Percentiles rank a stretch among this genome's conserved stretches.
Conservation (phyloP, 35 echinoderm and acorn worm species). For the Apostichopus japonicus region DNA sequence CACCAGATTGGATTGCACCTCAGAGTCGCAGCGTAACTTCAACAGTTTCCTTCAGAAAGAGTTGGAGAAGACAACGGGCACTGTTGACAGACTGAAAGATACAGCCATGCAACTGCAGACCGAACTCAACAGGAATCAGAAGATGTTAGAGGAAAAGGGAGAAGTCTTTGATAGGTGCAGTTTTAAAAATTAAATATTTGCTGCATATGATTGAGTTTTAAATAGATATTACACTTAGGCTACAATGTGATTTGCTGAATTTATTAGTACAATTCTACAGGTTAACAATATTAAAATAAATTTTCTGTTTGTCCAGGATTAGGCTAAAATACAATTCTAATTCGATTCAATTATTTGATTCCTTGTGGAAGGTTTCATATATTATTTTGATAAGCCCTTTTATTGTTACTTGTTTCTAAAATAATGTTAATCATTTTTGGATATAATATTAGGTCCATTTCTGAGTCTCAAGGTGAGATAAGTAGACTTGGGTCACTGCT, state of each 20-base stretch:
- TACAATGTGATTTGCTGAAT: too few species aligned
- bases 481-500: background rate
- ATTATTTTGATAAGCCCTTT: too few species aligned
- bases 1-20: constrained; percentile 44
- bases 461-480: constrained; percentile 19
- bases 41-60: constrained; percentile 24
- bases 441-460: constrained; percentile 22
- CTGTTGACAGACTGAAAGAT: constrained; percentile 27
- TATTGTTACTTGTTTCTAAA: background rate
- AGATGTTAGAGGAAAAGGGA: background rate
- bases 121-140: background rate
- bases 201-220: background rate
- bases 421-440: background rate
- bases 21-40: constrained; percentile 10
- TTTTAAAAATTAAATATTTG: too few species aligned
- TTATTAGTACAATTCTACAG: too few species aligned
- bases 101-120: background rate
- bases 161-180: constrained; percentile 13
- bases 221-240: background rate
- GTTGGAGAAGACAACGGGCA: background rate
- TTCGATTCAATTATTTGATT: too few species aligned
- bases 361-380: too few species aligned
- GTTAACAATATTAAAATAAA: too few species aligned
- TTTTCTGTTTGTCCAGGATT: too few species aligned
- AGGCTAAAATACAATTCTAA: too few species aligned